Base-by-base conservation (phyloP, 2,113 vertebrate species). In the Riparia riparia region DNA sequence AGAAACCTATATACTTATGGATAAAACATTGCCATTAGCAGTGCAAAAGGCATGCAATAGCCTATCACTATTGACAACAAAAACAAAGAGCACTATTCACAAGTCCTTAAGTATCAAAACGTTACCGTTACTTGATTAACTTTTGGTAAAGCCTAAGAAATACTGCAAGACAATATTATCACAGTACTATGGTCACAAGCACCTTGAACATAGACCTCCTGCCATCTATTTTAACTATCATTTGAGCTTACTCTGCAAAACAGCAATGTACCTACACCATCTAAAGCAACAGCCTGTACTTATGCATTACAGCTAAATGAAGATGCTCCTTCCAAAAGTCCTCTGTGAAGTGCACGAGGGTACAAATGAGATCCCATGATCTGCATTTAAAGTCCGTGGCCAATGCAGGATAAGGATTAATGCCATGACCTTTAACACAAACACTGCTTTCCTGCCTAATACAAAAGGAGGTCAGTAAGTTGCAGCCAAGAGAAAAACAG, bases 371-470 rank as follows among this genome's bases (percentile, higher is more conserved):
- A 15, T 41, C 10, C 10, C 11, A 5, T 34, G 19, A 70, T 63
- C 29, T 63, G 6, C 1, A 0, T 5, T 22, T 66, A 68, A 68
- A 72, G 19, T 11, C 37, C 0, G 0, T 7, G 6, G 22, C 31
- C 65, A 66, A 18, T 24, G 3, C 7, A 29, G 15, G 28, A 7
- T 12, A 45, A 42, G 14, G 44, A 57, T 20, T 70, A 17, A 65
- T 47, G 7, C 28, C 21, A 25, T 0, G 0, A 57, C 11, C 44
- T 85, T 64, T 2, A 39, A 41, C 18, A 53, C 15, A 58, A 63
- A 13, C 18, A 2, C 7, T 39, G 24, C 14, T 82, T 80, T 82
- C 63, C 58, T 34, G 34, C 7, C 56, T 39, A 2, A 42, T 45
- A 50, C 2, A 8, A 19, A 34, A 61, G 5, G 1, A n/a, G 70